Evolutionary conservation across 2,113 vertebrate species (phyloP), one percentile per base, ranked within the genome.

Genomic region (Alethe castanea): DNA sequence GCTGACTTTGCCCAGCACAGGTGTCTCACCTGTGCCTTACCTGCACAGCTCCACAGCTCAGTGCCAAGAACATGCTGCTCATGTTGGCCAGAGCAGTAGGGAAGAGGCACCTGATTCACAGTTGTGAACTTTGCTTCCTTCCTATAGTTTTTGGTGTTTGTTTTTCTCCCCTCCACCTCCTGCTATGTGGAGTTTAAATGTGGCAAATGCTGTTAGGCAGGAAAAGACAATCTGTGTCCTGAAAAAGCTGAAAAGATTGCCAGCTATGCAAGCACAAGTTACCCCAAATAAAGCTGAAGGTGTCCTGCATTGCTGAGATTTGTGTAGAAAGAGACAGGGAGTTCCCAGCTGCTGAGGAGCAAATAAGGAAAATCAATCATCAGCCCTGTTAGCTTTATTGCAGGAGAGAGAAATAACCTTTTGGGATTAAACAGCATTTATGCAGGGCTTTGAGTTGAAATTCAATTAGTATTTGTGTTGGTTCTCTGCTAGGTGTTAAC

Each of bases 71-170:
- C 3, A 0, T 5, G 38, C 35, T 85, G 42, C 62, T 62, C 5
- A 0, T 1, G 0, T 19, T n/a, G 6, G n/a, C 31, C 31, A 31
- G 19, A 50, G 71, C n/a, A 10, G 38, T 1, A 31, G 22, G 47
- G 35, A 33, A 50, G 40, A 54, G 18, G 13, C 8, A 17, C 18
- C n/a, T 56, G 40, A 45, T 16, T 4, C 44, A n/a, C 29, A 8
- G 19, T 1, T 86, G 17, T 47, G 14, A 86, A 14, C 12, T 73
- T 70, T 38, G 19, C 20, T 52, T 52, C 24, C 16, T 19, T 86
- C 11, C 8, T 15, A 2, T 4, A 23, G 35, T 11, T 83, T 29
- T 48, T 26, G 6, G 17, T 14, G 31, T 4, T 13, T 52, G 2
- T 3, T 53, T 31, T 65, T 2, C 56, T 18, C 9, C 20, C 10